phyloP scores from a whole-genome alignment of 1,140 invertebrate species.

The Drosophila pseudoananassae region DNA sequence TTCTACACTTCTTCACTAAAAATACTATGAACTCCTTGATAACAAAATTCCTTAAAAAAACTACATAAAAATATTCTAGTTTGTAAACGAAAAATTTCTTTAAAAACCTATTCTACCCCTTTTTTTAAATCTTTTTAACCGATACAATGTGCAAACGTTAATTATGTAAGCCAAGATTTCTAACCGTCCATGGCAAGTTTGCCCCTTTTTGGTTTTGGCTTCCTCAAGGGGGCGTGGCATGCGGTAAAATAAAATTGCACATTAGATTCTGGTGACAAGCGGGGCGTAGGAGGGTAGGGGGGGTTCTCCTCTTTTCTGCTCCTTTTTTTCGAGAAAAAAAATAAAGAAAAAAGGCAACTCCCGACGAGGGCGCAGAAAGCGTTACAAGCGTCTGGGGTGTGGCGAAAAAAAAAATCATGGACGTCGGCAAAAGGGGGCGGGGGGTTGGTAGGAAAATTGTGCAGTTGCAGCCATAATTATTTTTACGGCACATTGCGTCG shows the following conservation, averaged over 20 bases:
- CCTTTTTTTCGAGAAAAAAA: constrained; percentile 15
- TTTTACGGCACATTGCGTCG: constrained; percentile 79
- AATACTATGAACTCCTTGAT: no score
- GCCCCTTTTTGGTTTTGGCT: constrained; percentile 10
- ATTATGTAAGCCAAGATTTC: constrained; percentile 36
- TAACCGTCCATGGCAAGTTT: constrained; percentile 21
- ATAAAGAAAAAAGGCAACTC: constrained; percentile 3
- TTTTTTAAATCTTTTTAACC: neutral
- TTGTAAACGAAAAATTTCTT: no score
- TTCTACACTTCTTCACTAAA: no score
- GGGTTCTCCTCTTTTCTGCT: constrained; percentile 2
- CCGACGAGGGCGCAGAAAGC: constrained; percentile 59
- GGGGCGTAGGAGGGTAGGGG: neutral
- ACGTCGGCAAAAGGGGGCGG: neutral
- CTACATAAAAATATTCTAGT: no score
- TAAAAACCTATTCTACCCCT: no score
- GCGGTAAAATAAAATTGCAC: constrained; percentile 57
- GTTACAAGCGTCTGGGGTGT: constrained; percentile 61
- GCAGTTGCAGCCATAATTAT: constrained; percentile 80
- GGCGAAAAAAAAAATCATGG: constrained; percentile 37
- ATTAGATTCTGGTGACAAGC: constrained; percentile 57
- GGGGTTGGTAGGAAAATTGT: constrained; percentile 58
- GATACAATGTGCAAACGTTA: constrained; percentile 18
- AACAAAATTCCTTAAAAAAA: no score
- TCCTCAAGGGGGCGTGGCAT: constrained; percentile 53